A percentile compares a stretch with the other conserved stretches of the same genome.
Conservation (phyloP, 2,888 invertebrate species). For the Stegophylla sp. region DNA sequence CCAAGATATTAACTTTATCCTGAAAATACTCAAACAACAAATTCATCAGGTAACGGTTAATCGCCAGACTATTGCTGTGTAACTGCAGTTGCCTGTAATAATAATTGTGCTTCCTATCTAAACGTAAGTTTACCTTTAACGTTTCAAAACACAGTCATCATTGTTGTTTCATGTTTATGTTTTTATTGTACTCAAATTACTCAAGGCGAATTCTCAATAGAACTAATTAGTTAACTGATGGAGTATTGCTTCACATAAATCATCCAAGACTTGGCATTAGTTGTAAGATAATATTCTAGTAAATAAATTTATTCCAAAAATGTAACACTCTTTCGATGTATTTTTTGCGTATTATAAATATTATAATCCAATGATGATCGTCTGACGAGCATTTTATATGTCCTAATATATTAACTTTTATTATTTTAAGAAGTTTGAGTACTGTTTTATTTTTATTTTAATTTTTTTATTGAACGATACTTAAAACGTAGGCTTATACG, state of each 20-base stretch:
- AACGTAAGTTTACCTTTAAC: not conserved
- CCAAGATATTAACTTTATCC: not conserved
- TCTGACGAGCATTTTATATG: not conserved
- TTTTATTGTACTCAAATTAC: not conserved
- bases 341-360: not conserved
- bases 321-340: not conserved
- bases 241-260: not conserved
- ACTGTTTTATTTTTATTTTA: too few relatives aligned
- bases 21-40: not conserved
- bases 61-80: too few relatives aligned
- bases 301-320: not conserved
- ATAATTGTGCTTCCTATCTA: not conserved
- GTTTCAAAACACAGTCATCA: too few relatives aligned
- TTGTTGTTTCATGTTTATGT: not conserved
- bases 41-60: not conserved
- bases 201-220: not conserved
- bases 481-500: too few relatives aligned
- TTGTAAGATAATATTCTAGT: not conserved
- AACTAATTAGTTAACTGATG: slow-evolving; percentile 1
- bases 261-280: not conserved
- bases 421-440: too few relatives aligned
- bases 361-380: not conserved
- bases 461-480: too few relatives aligned
- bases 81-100: not conserved
- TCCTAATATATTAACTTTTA: too few relatives aligned